Percentiles rank a stretch among this genome's conserved stretches.
Evolutionary conservation across 2,113 vertebrate species (phyloP).

Genomic region (Hoplias malabaricus): DNA sequence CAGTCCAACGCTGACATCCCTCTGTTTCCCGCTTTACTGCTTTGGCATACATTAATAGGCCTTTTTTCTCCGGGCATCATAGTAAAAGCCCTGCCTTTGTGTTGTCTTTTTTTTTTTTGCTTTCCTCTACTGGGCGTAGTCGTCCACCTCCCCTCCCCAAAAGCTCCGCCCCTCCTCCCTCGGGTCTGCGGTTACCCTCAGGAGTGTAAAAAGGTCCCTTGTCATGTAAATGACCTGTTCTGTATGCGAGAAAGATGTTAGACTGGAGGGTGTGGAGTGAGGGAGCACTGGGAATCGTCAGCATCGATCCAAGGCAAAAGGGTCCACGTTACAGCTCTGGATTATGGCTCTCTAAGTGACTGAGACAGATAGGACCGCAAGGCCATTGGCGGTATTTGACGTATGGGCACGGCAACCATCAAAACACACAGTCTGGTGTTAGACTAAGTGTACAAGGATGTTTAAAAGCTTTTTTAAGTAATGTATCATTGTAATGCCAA

Average conservation of each 20-base stretch:
- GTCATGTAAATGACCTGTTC: slow-evolving; percentile 69
- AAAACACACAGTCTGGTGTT: slow-evolving; percentile 12
- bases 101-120: slow-evolving; percentile 31
- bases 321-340: slow-evolving; percentile 39
- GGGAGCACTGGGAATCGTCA: slow-evolving; percentile 37
- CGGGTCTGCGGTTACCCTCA: slow-evolving; percentile 46
- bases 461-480: too few relatives aligned
- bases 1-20: slow-evolving; percentile 42
- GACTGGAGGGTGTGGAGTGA: slow-evolving; percentile 51
- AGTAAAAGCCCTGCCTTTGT: slow-evolving; percentile 53
- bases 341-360: slow-evolving; percentile 29
- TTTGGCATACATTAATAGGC: slow-evolving; percentile 33
- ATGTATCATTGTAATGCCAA: too few relatives aligned
- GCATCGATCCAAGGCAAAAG: slow-evolving; percentile 28
- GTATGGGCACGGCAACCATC: background rate
- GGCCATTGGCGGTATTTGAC: background rate
- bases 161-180: slow-evolving; percentile 15
- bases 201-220: slow-evolving; percentile 60
- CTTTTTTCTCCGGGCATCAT: slow-evolving; percentile 41
- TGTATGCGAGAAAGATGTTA: slow-evolving; percentile 60
- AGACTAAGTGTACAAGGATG: too few relatives aligned
- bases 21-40: slow-evolving; percentile 12
- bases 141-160: background rate
- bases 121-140: slow-evolving; percentile 38
- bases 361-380: slow-evolving; percentile 22